Conservation (phyloP, 2,888 invertebrate species). For the Zootermopsis nevadensis region DNA sequence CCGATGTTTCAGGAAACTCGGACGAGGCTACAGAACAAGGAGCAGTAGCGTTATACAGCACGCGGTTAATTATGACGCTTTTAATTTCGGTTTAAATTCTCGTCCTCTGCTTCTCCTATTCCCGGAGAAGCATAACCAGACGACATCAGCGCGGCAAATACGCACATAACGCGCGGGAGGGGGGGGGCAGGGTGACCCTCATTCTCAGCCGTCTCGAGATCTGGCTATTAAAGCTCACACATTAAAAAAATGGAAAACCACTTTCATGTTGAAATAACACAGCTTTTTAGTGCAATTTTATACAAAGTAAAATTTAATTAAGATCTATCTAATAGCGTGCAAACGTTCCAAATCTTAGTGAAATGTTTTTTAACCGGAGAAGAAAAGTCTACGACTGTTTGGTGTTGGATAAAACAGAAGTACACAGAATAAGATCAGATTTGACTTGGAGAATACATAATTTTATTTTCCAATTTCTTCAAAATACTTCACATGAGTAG, state of each 20-base stretch:
- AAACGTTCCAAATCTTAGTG: too few relatives aligned
- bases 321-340: background rate
- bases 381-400: too few relatives aligned
- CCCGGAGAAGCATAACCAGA: background rate
- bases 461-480: too few relatives aligned
- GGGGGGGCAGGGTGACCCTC: background rate
- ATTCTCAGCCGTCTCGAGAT: background rate
- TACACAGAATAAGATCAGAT: too few relatives aligned
- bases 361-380: too few relatives aligned
- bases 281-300: background rate
- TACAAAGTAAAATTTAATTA: background rate
- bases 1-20: background rate
- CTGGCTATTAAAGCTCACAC: background rate
- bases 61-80: background rate
- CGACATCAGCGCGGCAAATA: background rate
- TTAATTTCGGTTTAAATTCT: constrained; percentile 1
- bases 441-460: too few relatives aligned
- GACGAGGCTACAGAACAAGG: background rate
- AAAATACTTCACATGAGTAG: too few relatives aligned
- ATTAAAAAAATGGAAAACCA: background rate
- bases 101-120: background rate
- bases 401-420: too few relatives aligned
- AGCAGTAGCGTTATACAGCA: background rate
- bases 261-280: background rate
- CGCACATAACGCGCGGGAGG: background rate